phyloP scores from a whole-genome alignment of 1,140 invertebrate species.

The Pogonus chalceus region DNA sequence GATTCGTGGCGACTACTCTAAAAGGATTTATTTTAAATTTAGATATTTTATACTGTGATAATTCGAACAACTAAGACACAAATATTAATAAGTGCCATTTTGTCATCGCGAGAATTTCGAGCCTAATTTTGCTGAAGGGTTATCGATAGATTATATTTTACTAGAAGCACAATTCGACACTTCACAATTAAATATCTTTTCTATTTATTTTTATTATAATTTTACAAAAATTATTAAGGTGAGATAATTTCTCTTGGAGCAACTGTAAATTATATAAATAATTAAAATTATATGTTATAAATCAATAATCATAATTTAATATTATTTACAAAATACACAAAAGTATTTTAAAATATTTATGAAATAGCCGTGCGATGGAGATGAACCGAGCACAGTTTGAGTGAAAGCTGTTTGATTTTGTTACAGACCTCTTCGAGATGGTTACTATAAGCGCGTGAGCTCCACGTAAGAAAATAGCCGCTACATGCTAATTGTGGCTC shows the following conservation, averaged over 20 bases:
- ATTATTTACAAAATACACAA: background rate
- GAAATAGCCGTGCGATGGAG: background rate
- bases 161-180: too few species aligned
- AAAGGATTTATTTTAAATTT: too few species aligned
- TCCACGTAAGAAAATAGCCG: conserved; percentile 50
- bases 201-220: background rate
- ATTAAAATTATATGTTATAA: background rate
- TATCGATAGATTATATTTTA: too few species aligned
- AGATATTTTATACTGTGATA: too few species aligned
- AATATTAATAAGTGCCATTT: too few species aligned
- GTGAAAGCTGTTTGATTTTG: conserved; percentile 46
- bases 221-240: background rate
- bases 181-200: too few species aligned
- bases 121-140: too few species aligned
- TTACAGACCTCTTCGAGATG: conserved; percentile 63
- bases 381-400: conserved; percentile 19
- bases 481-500: conserved; percentile 16
- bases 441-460: conserved; percentile 65
- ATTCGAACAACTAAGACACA: too few species aligned
- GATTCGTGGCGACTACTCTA: too few species aligned
- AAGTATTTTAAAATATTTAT: too few species aligned
- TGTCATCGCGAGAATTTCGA: too few species aligned
- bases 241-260: background rate
- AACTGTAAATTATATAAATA: background rate
- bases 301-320: background rate